Base-by-base conservation (phyloP, 2,113 vertebrate genomes). In the Podarcis cretensis region DNA sequence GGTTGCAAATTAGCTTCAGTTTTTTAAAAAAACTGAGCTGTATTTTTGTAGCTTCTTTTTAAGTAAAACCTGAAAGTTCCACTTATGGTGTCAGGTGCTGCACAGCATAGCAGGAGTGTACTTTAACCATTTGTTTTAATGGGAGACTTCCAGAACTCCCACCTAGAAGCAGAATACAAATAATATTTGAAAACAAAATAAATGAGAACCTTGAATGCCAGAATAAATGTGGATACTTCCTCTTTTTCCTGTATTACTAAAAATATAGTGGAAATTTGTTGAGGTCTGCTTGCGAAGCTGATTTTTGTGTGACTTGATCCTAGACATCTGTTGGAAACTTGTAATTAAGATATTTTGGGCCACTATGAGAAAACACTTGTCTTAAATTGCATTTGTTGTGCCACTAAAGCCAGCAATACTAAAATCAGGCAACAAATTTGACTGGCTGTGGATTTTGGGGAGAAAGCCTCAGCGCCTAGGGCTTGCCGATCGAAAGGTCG, bases 361-460 rank as follows among this genome's bases (percentile, higher is more conserved):
- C n/a, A 14, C 23, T 63, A n/a, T 48, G 32, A 74, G 71, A 73
- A 74, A 37, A 74, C 78, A 20, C 12, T 87, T 87, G 18, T 40
- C n/a, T 57, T 81, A 37, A 81, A 59, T 35, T 74, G 54, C 6
- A 54, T 76, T 88, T 54, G 40, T 35, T 80, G 59, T 48, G 59
- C 16, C 9, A 66, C 20, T 54, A 69, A 80, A 80, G 43, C 48
- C 57, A 87, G 59, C 30, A 59, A 54, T 30, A 73, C 54, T 81
- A 81, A 54, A 87, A 80, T 81, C 25, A 71, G 20, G 76, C 76
- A 69, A 25, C 43, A 87, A n/a, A 66, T 27, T 54, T 88, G 69
- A 75, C 66, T 76, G 40, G 80, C n/a, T 21, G 16, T 68, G 59
- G 81, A 77, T 76, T 88, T 80, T 23, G 63, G 9, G 13, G 9